phyloP scores from a whole-genome alignment of 2,888 invertebrate species.

The Apodemia zela region DNA sequence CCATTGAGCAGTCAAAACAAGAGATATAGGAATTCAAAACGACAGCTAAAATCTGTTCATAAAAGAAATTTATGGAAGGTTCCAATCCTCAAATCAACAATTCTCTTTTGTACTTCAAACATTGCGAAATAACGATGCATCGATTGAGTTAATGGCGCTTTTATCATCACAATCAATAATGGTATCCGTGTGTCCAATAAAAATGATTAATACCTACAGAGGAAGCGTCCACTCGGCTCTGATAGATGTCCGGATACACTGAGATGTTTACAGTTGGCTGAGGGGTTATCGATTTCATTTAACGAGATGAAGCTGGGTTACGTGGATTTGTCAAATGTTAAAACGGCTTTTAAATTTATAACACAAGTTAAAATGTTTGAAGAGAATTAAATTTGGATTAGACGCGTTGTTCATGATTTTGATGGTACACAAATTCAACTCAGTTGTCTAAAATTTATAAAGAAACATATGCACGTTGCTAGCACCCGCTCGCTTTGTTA shows the following conservation, averaged over 20 bases:
- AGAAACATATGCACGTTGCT: neutral
- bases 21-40: neutral
- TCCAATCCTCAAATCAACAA: constrained; percentile 17
- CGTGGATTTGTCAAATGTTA: no score
- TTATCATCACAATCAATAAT: constrained; percentile 66
- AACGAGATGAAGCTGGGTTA: no score
- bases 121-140: constrained; percentile 29
- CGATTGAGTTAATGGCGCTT: constrained; percentile 52
- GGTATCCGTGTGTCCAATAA: constrained; percentile 56
- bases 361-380: no score
- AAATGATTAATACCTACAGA: constrained; percentile 58
- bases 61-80: constrained; percentile 13
- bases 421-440: no score
- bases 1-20: neutral
- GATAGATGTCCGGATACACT: constrained; percentile 47
- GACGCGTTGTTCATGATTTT: no score
- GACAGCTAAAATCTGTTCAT: constrained; percentile 7
- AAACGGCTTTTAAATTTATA: no score
- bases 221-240: constrained; percentile 48
- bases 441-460: no score
- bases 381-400: no score
- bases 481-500: no score
- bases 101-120: constrained; percentile 12
- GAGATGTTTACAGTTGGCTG: constrained; percentile 30
- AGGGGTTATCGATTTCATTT: constrained; percentile 19